Base-by-base conservation (phyloP, 2,888 invertebrate genomes). In the Eremobia ochroleuca region DNA sequence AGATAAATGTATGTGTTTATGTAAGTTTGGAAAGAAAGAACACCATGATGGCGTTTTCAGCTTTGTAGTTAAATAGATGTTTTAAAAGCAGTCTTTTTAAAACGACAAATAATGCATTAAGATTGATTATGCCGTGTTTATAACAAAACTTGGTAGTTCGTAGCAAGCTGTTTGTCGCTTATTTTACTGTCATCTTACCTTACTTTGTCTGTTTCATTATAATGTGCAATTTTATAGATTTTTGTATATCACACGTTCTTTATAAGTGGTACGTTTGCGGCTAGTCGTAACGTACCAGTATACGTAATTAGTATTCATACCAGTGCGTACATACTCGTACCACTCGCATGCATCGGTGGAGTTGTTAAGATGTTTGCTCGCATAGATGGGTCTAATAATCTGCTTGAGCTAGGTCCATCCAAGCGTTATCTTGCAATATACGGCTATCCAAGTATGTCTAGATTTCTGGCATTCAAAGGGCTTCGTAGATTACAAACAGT, bases 331-430 rank as follows among this genome's bases (percentile, higher is more conserved):
- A n/a, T n/a, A n/a, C n/a, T n/a, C n/a, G n/a, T n/a, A n/a, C 4
- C 34, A 61, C 34, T 62, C 4, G 37, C 52, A 62, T n/a, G 52
- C 31, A 62, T 55, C 18, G 5, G 31, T 43, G 21, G 28, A 55
- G 31, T 15, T 55, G 25, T 40, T 62, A 55, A 28, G 37, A 40
- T 69, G 31, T 15, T 82, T n/a, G n/a, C 25, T 77, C 43, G 66
- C 46, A 58, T 25, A 37, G n/a, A 2, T 77, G 49, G 49, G 40
- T 31, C 52, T 59, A 65, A 52, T 68, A 81, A 40, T 82, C 65
- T 77, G 55, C 28, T 62, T 70, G 40, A 77, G 55, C 25, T 34
- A 61, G 8, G 34, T 28, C 8, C 61, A 71, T 8, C 34, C n/a
- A 49, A 71, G 78, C 49, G 58, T 31, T 55, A 37, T 61, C 28